phyloP scores from a whole-genome alignment of 1,140 invertebrate genomes.

The Hestina assimilis region DNA sequence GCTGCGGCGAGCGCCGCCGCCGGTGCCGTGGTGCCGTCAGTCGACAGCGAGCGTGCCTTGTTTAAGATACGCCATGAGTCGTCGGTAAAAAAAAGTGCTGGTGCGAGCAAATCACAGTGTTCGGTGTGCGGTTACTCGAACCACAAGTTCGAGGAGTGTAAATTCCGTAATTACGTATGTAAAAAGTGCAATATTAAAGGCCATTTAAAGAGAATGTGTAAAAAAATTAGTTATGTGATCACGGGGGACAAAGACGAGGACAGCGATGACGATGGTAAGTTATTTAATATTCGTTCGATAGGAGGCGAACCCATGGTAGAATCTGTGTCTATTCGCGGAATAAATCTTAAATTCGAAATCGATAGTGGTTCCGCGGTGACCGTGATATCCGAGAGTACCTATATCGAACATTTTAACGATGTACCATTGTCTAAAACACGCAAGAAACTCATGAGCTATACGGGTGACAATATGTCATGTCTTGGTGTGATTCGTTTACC shows the following conservation, averaged over 20 bases:
- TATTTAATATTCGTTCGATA: too few relatives aligned
- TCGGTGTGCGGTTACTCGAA: constrained; percentile 25
- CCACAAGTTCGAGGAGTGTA: constrained; percentile 26
- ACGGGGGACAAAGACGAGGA: background rate
- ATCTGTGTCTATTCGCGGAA: too few relatives aligned
- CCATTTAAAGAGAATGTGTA: too few relatives aligned
- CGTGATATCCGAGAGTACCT: constrained; percentile 26
- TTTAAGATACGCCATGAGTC: too few relatives aligned
- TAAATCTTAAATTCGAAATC: constrained; percentile 37
- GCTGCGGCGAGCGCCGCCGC: background rate
- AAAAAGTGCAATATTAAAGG: too few relatives aligned
- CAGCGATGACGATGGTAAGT: constrained; percentile 25
- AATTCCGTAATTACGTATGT: constrained; percentile 27
- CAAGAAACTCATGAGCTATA: constrained; percentile 21
- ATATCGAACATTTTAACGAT: constrained; percentile 25
- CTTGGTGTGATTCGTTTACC: constrained; percentile 16
- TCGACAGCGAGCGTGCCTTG: background rate
- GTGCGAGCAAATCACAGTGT: constrained; percentile 13
- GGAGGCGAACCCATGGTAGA: too few relatives aligned
- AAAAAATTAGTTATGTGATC: too few relatives aligned
- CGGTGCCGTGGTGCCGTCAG: background rate
- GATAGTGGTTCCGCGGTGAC: constrained; percentile 40
- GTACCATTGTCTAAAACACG: constrained; percentile 16
- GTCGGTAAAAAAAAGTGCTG: background rate
- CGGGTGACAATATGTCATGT: constrained; percentile 13